Evolutionary conservation across 1,140 invertebrate species (phyloP), one percentile per base, ranked within the genome.

Genomic region (Meteorus sp.): DNA sequence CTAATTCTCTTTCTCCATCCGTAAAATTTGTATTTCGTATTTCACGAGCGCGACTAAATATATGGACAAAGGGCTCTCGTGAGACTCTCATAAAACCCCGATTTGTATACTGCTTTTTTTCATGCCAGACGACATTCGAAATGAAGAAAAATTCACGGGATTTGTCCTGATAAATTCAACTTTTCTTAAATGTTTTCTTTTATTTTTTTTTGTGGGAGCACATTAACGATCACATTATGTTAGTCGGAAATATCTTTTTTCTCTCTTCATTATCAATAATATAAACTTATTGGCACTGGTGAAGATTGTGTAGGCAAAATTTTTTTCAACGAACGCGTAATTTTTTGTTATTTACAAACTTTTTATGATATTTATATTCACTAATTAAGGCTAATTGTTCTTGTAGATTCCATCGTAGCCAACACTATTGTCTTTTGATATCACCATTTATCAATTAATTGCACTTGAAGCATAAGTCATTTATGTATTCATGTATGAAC

Each of bases 371-470:
- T 35, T 35, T 35, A 7, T 47, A 23, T 47, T 20, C 11, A 47
- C 44, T 9, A 47, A 23, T 2, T 25, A 22, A 22, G 8, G 20
- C 20, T 22, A 17, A 3, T 47, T 27, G 25, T 15, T 22, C 8
- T 20, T 23, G 5, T 25, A 11, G 9, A 23, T 11, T 11, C 8
- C 3, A n/a, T 47, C 3, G 3, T 9, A 47, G 9, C 19, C 19
- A 19, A n/a, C 8, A 4, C 19, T 47, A 8, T 44, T 44, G 19
- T 47, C 22, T 27, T 47, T 23, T 47, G 25, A 47, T 47, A 47
- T 47, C 44, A 47, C 44, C 19, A 9, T 44, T 19, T 3, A 43
- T 3, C 19, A 27, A 47, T 22, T 27, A 47, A 47, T 47, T 47
- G 44, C 44, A 47, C 44, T 47, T 27, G 19, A 27, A 22, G 44